Percentiles rank a stretch among this genome's conserved stretches.
phyloP scores from a whole-genome alignment of 35 echinoderm and acorn worm species.

The Heliocidaris erythrogramma region DNA sequence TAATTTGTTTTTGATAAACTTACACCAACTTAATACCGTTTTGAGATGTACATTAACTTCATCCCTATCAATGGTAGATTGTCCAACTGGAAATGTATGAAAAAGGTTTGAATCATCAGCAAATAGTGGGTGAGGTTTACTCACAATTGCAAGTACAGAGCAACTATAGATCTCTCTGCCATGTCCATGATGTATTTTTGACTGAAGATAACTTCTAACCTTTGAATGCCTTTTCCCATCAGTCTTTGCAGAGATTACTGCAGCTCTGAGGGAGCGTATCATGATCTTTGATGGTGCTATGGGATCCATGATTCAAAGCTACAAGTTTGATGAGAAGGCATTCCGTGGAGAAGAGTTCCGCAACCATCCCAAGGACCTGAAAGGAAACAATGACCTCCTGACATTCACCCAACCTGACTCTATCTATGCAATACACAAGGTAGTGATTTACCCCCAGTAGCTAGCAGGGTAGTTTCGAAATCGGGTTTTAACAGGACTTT shows the following conservation, averaged over 20 bases:
- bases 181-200: background rate
- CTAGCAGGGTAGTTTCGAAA: no score
- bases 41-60: no score
- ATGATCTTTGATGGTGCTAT: slow-evolving; percentile 97
- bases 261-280: slow-evolving; percentile 75
- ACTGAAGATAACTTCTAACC: background rate
- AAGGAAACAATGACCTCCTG: slow-evolving; percentile 94
- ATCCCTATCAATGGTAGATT: no score
- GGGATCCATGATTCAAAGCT: slow-evolving; percentile 95
- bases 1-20: no score
- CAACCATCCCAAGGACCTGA: slow-evolving; percentile 73
- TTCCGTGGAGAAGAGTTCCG: slow-evolving; percentile 88
- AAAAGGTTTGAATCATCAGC: no score
- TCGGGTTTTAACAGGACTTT: no score
- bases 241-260: slow-evolving; percentile 52
- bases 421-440: slow-evolving; percentile 95
- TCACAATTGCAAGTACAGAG: background rate
- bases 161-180: background rate
- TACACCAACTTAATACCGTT: no score
- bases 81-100: no score
- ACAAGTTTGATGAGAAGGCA: slow-evolving; percentile 78
- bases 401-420: slow-evolving; percentile 83
- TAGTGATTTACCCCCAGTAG: slow-evolving; percentile 6
- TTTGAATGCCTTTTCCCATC: background rate
- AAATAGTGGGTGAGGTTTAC: no score